A percentile compares a stretch with the other conserved stretches of the same genome.
These are phyloP conservation scores for Rafetus swinhoei DNA, from an alignment of 2,113 vertebrate species.

Conservation along the genomic window DNA sequence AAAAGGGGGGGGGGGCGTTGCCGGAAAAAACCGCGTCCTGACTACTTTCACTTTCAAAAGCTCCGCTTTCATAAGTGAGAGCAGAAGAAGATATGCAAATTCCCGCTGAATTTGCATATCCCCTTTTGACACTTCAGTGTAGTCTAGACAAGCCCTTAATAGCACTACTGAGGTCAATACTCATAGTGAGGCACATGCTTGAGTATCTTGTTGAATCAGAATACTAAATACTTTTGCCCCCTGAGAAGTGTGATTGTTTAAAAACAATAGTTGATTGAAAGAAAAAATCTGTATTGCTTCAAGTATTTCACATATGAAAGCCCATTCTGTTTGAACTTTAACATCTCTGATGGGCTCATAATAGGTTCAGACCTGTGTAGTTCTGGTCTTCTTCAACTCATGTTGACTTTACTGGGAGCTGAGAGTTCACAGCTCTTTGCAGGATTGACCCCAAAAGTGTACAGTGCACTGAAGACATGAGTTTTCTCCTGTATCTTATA, in stretches of 20 bases:
- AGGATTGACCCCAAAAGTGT: not conserved
- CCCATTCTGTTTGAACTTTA: not conserved
- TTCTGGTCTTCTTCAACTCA: not conserved
- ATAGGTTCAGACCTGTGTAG: not conserved
- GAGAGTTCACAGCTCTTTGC: not conserved
- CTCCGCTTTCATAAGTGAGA: too few species aligned
- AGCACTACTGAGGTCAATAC: not conserved
- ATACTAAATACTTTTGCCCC: not conserved
- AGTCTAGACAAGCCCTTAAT: not conserved
- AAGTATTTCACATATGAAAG: not conserved
- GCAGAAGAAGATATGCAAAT: too few species aligned
- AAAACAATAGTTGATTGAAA: not conserved
- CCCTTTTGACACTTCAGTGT: too few species aligned
- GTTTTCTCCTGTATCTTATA: not conserved
- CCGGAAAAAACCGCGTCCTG: too few species aligned
- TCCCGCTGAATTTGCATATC: too few species aligned
- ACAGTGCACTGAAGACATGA: accelerated
- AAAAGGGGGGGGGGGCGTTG: too few species aligned
- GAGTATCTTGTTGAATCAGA: not conserved
- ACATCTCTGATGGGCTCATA: not conserved
- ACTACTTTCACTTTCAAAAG: too few species aligned
- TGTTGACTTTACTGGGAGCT: not conserved
- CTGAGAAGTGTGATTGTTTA: not conserved
- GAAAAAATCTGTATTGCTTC: not conserved
- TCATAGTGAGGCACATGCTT: not conserved